phyloP scores from a whole-genome alignment of 2,797 vertebrate genomes.

The Kryptolebias ocellatus region DNA sequence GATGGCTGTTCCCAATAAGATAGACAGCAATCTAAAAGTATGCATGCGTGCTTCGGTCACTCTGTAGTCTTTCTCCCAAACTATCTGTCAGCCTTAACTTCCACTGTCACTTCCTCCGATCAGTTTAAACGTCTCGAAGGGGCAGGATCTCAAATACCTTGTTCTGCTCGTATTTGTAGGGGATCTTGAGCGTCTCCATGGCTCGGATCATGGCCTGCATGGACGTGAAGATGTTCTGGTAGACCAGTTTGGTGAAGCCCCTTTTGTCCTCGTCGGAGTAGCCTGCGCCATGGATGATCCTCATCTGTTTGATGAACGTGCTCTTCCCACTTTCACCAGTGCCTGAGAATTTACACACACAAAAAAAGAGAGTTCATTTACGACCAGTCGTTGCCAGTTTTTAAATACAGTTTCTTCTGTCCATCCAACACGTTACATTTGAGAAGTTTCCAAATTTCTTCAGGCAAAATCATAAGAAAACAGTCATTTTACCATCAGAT shows the following conservation, averaged over 20 bases:
- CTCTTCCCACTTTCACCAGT: conserved; percentile 97
- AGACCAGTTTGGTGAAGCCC: conserved; percentile 93
- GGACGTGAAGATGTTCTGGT: conserved; percentile 96
- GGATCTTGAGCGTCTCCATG: conserved; percentile 92
- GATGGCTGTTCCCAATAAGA: conserved; percentile 70
- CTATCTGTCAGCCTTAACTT: conserved; percentile 3
- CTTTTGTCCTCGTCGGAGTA: conserved; percentile 95
- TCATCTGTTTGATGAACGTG: conserved; percentile 97
- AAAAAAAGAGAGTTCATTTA: conserved; percentile 20
- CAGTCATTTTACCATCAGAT: no score
- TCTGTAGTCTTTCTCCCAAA: conserved; percentile 16
- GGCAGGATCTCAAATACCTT: conserved; percentile 81
- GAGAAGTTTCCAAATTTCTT: no score
- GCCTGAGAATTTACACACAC: conserved; percentile 75
- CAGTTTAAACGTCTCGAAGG: background rate
- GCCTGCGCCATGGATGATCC: conserved; percentile 94
- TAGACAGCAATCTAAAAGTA: conserved; percentile 67
- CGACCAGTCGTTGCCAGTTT: background rate
- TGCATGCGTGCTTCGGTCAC: conserved; percentile 8
- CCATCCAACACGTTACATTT: no score
- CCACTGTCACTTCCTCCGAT: conserved; percentile 1
- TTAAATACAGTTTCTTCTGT: no score
- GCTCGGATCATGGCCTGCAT: conserved; percentile 95
- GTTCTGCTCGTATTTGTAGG: conserved; percentile 94
- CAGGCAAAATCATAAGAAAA: no score